Evolutionary conservation across 2,888 invertebrate species (phyloP), one percentile per base, ranked within the genome.

Genomic region (Zygothrica quintamaculata): DNA sequence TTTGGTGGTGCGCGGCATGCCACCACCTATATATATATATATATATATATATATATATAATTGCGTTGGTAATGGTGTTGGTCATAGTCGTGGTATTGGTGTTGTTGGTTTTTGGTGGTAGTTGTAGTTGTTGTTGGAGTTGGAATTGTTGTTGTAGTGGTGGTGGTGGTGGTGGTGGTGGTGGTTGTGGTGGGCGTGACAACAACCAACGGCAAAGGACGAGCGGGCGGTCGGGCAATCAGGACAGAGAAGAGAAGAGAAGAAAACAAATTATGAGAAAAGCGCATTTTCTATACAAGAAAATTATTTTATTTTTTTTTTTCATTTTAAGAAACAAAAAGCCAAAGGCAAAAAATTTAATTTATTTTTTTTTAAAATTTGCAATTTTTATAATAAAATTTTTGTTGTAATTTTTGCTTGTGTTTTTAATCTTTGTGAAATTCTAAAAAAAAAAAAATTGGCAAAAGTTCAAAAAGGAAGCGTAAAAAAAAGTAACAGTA

Each of bases 321-420:
- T n/a, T n/a, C n/a, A n/a, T 36, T 37, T 52, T 43, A 59, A 43
- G 57, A 64, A 77, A 74, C 84, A 94, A 94, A 94, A 93, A 95
- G 95, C 96, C 95, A 95, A 95, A 95, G 95, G 95, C 95, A 94
- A 94, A 94, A 22, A 22, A 5, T 22, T 3, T 1, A 5, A 3
- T 36, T 12, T 29, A 9, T 15, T 37, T 39, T 31, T 29, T 22
- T 22, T 55, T n/a, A 11, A 29, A n/a, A 39, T 53, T 64, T 29
- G 33, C 47, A 43, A 36, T 42, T 33, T 42, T 29, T 8, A 12
- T 40, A 36, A 18, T 36, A 33, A 40, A 7, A 22, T 39, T 29
- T 26, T 16, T n/a, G n/a, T n/a, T n/a, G n/a, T n/a, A n/a, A n/a
- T n/a, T n/a, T n/a, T n/a, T n/a, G n/a, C n/a, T n/a, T n/a, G n/a